Evolutionary conservation across 2,888 invertebrate genomes (phyloP), one percentile per base, ranked within the genome.

Genomic region (Hypselothyrea guttata): DNA sequence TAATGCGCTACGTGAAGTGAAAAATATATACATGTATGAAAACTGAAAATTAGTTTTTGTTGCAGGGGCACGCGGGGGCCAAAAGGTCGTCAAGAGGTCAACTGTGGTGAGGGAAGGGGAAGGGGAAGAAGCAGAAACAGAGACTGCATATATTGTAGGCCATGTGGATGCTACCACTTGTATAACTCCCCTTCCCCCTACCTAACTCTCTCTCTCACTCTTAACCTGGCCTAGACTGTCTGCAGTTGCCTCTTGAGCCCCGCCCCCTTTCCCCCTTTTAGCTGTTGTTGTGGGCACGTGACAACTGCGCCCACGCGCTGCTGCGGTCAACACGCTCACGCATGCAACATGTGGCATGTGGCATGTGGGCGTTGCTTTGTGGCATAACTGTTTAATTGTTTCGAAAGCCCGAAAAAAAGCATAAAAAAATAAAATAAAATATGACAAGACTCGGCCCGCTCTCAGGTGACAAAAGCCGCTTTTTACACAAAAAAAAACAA

Each of bases 381-480:
- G 41, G 18, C 65, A 69, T 78, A 87, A 87, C 81, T 71, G 86
- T 86, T 87, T 75, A 86, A 83, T 86, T 88, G 86, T 75, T 63
- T 22, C 22, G 22, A 22, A 47, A 40, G 30, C 9, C 30, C 30
- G 7, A 22, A 22, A 22, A 22, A 22, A 47, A 40, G 30, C 9
- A 3, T 8, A 30, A 22, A 22, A 22, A 22, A 22, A 2, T 2
- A 22, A 22, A 22, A 5, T 4, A 22, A 22, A 22, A 22, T 2
- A 22, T 22, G 2, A 4, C 22, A 22, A 22, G 22, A 4, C 22
- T 22, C 22, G 31, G 31, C 31, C 18, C 7, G 5, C 4, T 1
- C 12, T n/a, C 12, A 5, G 35, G 7, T n/a, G 30, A 30, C 30
- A 7, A 30, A 30, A 22, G 22, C 22, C 5, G 22, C n/a, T n/a